Percentiles rank a stretch among this genome's conserved stretches.
phyloP scores from a whole-genome alignment of 2,888 invertebrate genomes.

The Pseudococcus jackbeardsleyi region DNA sequence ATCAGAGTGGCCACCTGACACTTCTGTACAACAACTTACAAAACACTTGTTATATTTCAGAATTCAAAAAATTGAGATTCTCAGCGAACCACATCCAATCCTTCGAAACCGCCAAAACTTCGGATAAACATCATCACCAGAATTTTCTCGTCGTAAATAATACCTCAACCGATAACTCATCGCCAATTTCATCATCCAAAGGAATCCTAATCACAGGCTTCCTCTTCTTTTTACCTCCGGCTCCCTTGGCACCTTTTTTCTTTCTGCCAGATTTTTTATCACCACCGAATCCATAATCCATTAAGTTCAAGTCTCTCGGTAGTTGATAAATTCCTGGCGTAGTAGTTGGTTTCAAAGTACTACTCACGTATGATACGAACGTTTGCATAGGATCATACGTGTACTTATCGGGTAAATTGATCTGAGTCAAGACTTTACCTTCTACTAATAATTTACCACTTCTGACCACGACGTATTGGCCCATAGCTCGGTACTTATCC shows the following conservation, averaged over 20 bases:
- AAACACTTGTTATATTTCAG: not conserved
- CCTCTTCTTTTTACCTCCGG: not conserved
- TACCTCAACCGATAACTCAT: not conserved
- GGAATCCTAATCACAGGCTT: conserved; percentile 18
- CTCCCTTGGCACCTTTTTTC: not conserved
- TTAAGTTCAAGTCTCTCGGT: not conserved
- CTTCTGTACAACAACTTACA: not conserved
- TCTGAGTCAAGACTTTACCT: conserved; percentile 18
- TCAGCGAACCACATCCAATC: not conserved
- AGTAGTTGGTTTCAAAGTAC: not conserved
- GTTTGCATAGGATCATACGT: conserved; percentile 35
- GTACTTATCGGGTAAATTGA: not conserved
- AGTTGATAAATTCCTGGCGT: not conserved
- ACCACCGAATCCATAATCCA: not conserved
- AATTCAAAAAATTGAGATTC: not conserved
- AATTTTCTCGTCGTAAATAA: not conserved
- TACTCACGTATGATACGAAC: not conserved
- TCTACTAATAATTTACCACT: conserved; percentile 38
- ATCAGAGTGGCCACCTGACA: not conserved
- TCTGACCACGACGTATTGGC: conserved; percentile 28
- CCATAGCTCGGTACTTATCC: conserved; percentile 24
- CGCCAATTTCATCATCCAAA: conserved; percentile 1
- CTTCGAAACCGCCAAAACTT: not conserved
- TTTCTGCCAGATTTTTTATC: not conserved
- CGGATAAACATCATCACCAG: not conserved